A percentile compares a stretch with the other conserved stretches of the same genome.
phyloP scores from a whole-genome alignment of 2,113 vertebrate species.

The Macquaria ambigua region DNA sequence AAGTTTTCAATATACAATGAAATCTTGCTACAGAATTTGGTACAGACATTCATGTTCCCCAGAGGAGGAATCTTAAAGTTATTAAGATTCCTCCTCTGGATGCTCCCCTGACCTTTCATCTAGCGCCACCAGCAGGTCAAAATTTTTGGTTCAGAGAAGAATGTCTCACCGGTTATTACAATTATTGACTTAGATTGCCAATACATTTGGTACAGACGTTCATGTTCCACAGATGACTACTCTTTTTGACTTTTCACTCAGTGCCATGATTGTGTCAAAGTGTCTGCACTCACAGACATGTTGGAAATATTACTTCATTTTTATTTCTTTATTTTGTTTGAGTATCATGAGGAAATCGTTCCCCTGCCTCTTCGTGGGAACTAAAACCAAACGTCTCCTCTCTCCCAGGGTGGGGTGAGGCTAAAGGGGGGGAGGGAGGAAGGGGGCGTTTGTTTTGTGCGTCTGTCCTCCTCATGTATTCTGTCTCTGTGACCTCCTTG shows the following conservation, averaged over 20 bases:
- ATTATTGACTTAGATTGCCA: too few species aligned
- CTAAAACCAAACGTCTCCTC: constrained; percentile 16
- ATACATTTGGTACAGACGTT: too few species aligned
- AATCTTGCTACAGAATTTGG: background rate
- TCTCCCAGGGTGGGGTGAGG: constrained; percentile 5
- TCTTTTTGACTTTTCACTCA: background rate
- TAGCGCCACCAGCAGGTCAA: background rate
- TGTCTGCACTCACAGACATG: constrained; percentile 17
- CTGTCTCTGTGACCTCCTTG: constrained; percentile 66
- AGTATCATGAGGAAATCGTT: constrained; percentile 22
- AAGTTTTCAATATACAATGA: too few species aligned
- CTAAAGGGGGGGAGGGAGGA: background rate
- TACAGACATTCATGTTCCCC: background rate
- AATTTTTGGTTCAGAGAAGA: background rate
- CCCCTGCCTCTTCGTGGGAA: constrained; percentile 14
- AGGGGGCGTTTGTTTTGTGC: constrained; percentile 16
- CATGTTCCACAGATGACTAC: background rate
- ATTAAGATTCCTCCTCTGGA: too few species aligned
- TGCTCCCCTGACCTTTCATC: background rate
- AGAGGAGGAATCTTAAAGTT: background rate
- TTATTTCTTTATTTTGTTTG: background rate
- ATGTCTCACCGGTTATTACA: too few species aligned
- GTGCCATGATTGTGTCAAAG: background rate
- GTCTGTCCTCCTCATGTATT: constrained; percentile 52
- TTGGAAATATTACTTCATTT: constrained; percentile 26